Percentiles rank a stretch among this genome's conserved stretches.
Evolutionary conservation across 2,113 vertebrate species (phyloP).

Genomic region (Ammodytes marinus): DNA sequence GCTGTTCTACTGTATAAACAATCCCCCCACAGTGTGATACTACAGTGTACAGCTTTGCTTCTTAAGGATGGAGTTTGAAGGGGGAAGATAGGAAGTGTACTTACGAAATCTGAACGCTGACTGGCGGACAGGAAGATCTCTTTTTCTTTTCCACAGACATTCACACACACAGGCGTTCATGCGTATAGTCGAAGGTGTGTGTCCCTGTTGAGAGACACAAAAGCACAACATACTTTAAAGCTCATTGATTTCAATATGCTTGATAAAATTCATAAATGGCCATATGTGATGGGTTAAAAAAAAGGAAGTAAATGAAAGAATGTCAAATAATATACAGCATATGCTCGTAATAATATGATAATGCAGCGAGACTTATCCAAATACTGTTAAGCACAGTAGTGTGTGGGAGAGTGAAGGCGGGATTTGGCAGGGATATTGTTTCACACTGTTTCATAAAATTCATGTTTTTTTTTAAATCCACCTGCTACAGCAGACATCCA

Average conservation of each 20-base stretch:
- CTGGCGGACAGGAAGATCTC: conserved; percentile 42
- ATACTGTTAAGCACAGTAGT: background rate
- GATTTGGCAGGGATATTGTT: conserved; percentile 2
- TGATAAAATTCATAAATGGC: background rate
- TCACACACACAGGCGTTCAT: conserved; percentile 23
- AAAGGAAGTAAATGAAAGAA: background rate
- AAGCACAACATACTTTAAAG: conserved; percentile 32
- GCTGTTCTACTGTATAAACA: conserved; percentile 4
- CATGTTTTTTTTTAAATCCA: conserved; percentile 9
- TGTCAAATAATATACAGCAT: background rate
- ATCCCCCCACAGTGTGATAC: conserved; percentile 9
- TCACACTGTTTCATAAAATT: background rate
- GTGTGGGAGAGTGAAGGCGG: conserved; percentile 1
- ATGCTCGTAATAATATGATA: background rate
- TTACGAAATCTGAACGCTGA: conserved; percentile 72
- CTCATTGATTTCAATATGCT: background rate
- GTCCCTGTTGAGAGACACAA: conserved; percentile 66
- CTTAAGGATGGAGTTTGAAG: background rate
- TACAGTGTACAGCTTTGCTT: conserved; percentile 6
- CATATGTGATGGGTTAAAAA: background rate
- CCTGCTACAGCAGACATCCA: conserved; percentile 13
- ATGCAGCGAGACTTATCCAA: background rate
- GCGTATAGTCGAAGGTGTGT: conserved; percentile 31
- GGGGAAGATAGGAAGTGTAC: conserved; percentile 46
- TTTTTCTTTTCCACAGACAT: conserved; percentile 48